Evolutionary conservation across 2,888 invertebrate genomes (phyloP).

Genomic region (Rhodophaea formosa): DNA sequence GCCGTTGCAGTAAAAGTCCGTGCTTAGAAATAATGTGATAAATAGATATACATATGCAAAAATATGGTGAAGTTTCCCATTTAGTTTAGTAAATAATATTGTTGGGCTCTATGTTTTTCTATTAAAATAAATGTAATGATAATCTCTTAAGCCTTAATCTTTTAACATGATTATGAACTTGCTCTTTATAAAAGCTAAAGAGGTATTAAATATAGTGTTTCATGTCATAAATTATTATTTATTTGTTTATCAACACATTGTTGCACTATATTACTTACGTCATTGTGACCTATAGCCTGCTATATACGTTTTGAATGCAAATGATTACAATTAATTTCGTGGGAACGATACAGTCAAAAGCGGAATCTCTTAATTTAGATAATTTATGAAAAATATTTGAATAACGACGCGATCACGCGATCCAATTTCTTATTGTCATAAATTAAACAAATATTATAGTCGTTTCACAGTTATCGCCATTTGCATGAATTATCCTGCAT

Average conservation of each 20-base stretch:
- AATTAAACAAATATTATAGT: slow-evolving; percentile 12
- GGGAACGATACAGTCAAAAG: not conserved
- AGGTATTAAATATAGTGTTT: too few species aligned
- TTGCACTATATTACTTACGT: not conserved
- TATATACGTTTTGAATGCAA: not conserved
- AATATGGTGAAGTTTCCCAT: too few species aligned
- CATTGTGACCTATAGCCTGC: not conserved
- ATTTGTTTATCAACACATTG: not conserved
- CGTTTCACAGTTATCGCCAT: slow-evolving; percentile 6
- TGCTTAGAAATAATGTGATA: not conserved
- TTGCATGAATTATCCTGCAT: slow-evolving; percentile 6
- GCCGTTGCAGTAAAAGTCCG: not conserved
- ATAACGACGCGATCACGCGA: not conserved
- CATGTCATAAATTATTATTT: too few species aligned
- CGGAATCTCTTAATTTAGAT: slow-evolving; percentile 11
- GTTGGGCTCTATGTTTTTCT: too few species aligned
- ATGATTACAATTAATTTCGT: slow-evolving; percentile 1
- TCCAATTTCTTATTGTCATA: slow-evolving; percentile 5
- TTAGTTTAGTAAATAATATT: too few species aligned
- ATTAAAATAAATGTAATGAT: too few species aligned
- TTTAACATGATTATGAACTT: too few species aligned
- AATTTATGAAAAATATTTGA: slow-evolving; percentile 16
- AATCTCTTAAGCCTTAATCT: too few species aligned
- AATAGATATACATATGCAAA: not conserved
- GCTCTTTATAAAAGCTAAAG: too few species aligned